These are phyloP conservation scores for Saccostrea glomerata DNA, from an alignment of 1,140 invertebrate genomes.

Conservation along the genomic window DNA sequence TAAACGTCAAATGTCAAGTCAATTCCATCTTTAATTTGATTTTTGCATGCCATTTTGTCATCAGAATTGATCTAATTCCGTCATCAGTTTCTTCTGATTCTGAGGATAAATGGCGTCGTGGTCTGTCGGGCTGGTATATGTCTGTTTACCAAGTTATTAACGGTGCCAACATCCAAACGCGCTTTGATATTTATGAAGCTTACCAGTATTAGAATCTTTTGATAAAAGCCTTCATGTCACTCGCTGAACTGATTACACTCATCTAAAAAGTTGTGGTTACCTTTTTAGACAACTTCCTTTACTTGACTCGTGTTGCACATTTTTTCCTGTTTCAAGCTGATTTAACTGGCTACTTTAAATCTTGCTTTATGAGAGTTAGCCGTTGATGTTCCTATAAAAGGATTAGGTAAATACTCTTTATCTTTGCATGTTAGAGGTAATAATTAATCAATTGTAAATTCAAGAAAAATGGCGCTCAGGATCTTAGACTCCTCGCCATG, in stretches of 20 bases:
- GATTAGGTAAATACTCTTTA: neutral
- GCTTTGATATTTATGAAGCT: slow-evolving; percentile 26
- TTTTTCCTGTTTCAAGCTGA: neutral
- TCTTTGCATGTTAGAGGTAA: neutral
- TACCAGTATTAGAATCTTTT: slow-evolving; percentile 12
- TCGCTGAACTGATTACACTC: neutral
- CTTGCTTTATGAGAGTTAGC: neutral
- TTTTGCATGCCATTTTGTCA: slow-evolving; percentile 34
- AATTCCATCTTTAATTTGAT: slow-evolving; percentile 37
- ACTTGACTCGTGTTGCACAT: neutral
- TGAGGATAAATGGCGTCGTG: slow-evolving; percentile 8
- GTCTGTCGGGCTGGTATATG: neutral
- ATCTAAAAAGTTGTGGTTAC: neutral
- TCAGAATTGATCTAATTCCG: slow-evolving; percentile 21
- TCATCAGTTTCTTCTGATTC: neutral
- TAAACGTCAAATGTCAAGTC: slow-evolving; percentile 26
- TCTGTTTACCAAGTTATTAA: slow-evolving; percentile 26
- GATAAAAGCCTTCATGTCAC: slow-evolving; percentile 23
- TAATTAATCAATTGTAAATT: neutral
- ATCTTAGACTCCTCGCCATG: too few relatives aligned
- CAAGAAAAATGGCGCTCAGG: too few relatives aligned
- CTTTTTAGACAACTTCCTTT: neutral
- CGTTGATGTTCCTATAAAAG: too few relatives aligned
- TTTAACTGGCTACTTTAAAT: neutral
- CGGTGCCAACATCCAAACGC: slow-evolving; percentile 25